Percentiles rank a stretch among this genome's conserved stretches.
phyloP scores from a whole-genome alignment of 2,888 invertebrate genomes.

The Eupelmus urozonus region DNA sequence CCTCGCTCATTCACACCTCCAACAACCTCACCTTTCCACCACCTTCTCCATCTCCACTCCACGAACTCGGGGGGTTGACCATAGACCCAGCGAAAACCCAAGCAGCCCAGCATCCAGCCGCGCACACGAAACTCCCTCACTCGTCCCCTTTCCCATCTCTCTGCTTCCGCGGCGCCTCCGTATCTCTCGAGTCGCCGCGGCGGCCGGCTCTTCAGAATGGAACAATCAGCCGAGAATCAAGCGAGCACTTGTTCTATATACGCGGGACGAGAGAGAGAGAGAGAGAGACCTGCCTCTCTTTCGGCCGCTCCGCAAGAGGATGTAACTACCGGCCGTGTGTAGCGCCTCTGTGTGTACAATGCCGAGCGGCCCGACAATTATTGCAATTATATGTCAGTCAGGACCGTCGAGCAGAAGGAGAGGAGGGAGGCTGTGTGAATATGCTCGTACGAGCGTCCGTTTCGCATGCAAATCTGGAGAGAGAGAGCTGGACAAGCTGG shows the following conservation, averaged over 20 bases:
- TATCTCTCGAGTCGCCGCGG: constrained; percentile 38
- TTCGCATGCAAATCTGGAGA: constrained; percentile 70
- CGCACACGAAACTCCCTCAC: neutral
- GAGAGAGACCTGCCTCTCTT: constrained; percentile 64
- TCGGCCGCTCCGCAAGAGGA: constrained; percentile 65
- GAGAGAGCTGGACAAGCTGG: neutral
- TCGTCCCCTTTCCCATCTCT: neutral
- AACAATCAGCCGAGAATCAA: constrained; percentile 77
- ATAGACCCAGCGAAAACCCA: too few species aligned
- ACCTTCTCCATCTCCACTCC: too few species aligned
- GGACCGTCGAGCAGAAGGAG: constrained; percentile 51
- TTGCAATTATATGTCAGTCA: constrained; percentile 72
- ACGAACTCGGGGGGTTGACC: too few species aligned
- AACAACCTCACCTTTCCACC: too few species aligned
- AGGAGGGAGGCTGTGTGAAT: neutral
- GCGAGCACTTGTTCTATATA: constrained; percentile 75
- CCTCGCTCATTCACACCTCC: too few species aligned
- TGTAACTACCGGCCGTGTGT: constrained; percentile 56
- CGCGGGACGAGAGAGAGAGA: constrained; percentile 52
- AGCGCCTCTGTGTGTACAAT: constrained; percentile 63
- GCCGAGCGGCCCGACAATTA: constrained; percentile 73
- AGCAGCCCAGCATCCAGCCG: neutral
- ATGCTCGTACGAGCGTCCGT: constrained; percentile 62
- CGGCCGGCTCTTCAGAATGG: constrained; percentile 71
- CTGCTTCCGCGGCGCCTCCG: neutral